phyloP scores from a whole-genome alignment of 2,113 vertebrate species.

The Balaeniceps rex region DNA sequence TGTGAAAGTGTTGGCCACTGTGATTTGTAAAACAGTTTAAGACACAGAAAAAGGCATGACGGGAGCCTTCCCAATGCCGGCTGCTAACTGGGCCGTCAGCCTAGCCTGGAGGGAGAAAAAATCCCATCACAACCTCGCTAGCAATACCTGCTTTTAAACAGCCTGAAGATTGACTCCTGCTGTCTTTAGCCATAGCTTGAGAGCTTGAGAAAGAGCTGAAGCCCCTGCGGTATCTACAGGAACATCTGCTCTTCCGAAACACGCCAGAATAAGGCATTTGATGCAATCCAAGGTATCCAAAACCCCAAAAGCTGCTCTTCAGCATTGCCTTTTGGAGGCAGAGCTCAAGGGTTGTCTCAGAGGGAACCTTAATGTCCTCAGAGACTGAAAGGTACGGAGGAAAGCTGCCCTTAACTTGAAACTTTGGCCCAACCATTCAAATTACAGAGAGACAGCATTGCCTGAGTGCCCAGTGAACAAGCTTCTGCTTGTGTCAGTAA shows the following conservation, averaged over 20 bases:
- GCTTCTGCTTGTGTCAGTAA: not conserved
- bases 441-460: not conserved
- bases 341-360: not conserved
- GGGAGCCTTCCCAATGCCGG: not conserved
- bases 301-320: not conserved
- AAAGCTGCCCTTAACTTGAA: not conserved
- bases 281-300: not conserved
- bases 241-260: not conserved
- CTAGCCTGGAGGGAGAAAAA: not conserved
- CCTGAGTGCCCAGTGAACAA: not conserved
- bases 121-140: not conserved
- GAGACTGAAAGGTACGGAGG: not conserved
- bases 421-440: not conserved
- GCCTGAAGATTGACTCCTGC: not conserved
- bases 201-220: not conserved
- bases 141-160: not conserved
- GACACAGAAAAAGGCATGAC: fast-evolving
- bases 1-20: not conserved
- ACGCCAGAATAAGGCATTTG: not conserved
- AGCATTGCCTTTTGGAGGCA: not conserved
- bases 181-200: not conserved
- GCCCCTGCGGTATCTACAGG: not conserved
- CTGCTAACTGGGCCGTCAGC: not conserved
- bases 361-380: not conserved
- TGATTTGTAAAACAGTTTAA: not conserved